These are phyloP conservation scores for Dendrocopos noguchii DNA, from an alignment of 2,113 vertebrate genomes.

Conservation along the genomic window DNA sequence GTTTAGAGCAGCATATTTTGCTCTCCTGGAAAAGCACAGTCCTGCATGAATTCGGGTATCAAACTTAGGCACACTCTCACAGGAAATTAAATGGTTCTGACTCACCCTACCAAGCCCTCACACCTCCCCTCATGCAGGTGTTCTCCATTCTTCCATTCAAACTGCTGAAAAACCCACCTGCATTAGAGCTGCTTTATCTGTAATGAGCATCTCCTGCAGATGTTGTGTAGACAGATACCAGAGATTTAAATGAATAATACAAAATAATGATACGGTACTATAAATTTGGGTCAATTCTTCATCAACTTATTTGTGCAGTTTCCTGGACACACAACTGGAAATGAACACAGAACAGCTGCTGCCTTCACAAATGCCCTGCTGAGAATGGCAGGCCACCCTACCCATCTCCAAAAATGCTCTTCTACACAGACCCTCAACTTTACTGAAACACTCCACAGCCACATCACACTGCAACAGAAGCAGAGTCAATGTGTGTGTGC, in stretches of 20 bases:
- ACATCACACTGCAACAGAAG: background rate
- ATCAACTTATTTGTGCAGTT: background rate
- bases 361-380: background rate
- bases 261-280: background rate
- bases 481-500: background rate
- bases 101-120: fast-evolving
- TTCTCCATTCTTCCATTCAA: background rate
- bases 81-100: background rate
- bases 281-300: background rate
- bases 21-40: fast-evolving
- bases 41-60: background rate
- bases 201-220: background rate
- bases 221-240: background rate
- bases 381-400: background rate
- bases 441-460: background rate
- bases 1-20: background rate
- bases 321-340: background rate
- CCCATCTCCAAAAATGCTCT: background rate
- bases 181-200: background rate
- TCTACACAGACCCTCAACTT: background rate
- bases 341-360: background rate
- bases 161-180: background rate
- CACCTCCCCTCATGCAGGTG: background rate
- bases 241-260: background rate
- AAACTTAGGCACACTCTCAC: background rate